phyloP scores from a whole-genome alignment of 2,888 invertebrate genomes.

The Caenorhabditis sp. region DNA sequence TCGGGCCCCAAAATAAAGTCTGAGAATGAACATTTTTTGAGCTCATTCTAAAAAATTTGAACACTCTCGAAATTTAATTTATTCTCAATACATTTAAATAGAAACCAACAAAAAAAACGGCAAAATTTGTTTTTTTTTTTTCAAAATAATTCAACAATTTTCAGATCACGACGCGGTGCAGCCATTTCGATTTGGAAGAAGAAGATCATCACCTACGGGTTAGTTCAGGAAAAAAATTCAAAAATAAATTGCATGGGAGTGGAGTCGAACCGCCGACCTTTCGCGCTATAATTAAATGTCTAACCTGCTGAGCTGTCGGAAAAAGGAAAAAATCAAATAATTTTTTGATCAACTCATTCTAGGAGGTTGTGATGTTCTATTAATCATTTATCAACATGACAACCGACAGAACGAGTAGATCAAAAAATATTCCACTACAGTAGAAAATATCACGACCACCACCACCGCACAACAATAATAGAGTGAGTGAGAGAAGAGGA shows the following conservation, averaged over 20 bases:
- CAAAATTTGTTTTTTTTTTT: too few relatives aligned
- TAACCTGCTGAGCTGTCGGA: too few relatives aligned
- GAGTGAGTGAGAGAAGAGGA: neutral
- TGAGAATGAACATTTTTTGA: neutral
- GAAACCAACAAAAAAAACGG: too few relatives aligned
- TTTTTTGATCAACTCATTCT: constrained; percentile 36
- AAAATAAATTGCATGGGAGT: too few relatives aligned
- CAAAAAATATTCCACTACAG: neutral
- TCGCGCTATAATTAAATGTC: too few relatives aligned
- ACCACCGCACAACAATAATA: neutral
- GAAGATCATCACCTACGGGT: constrained; percentile 30
- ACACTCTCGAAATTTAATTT: too few relatives aligned
- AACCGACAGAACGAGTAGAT: neutral
- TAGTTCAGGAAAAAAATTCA: too few relatives aligned
- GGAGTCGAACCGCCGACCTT: too few relatives aligned
- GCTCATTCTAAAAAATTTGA: neutral
- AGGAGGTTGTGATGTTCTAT: constrained; percentile 41
- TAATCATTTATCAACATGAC: neutral
- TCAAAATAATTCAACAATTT: too few relatives aligned
- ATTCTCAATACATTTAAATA: too few relatives aligned
- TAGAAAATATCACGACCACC: neutral
- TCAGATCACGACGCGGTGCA: neutral
- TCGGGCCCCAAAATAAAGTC: too few relatives aligned
- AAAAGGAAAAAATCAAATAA: neutral
- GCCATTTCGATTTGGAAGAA: constrained; percentile 8